A percentile compares a stretch with the other conserved stretches of the same genome.
Conservation (phyloP, 2,113 vertebrate genomes). For the Sceloporus tristichus region DNA sequence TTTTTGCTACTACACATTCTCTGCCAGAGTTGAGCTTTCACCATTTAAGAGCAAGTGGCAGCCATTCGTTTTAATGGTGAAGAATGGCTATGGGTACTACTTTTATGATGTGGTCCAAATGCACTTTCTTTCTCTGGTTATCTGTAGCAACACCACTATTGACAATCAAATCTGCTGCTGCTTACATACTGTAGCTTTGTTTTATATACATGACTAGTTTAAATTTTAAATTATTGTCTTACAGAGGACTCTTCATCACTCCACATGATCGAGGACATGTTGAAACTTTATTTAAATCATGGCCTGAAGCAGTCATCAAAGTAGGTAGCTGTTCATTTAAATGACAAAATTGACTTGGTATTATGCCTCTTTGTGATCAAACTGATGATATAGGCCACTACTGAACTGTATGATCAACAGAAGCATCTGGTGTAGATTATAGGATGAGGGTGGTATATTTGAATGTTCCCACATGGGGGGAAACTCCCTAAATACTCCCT, state of each 20-base stretch:
- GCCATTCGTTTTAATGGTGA: too few relatives aligned
- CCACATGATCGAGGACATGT: constrained; percentile 93
- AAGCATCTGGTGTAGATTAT: not conserved
- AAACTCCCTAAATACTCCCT: not conserved
- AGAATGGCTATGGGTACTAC: too few relatives aligned
- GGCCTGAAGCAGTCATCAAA: constrained; percentile 90
- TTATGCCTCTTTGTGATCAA: not conserved
- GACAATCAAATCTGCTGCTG: not conserved
- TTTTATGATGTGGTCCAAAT: not conserved
- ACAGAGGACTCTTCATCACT: constrained; percentile 94
- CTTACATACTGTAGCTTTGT: not conserved
- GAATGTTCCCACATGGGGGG: not conserved
- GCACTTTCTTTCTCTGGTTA: not conserved
- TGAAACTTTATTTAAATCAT: constrained; percentile 88
- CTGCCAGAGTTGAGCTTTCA: not conserved
- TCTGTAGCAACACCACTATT: too few relatives aligned
- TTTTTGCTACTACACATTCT: not conserved
- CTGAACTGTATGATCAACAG: not conserved
- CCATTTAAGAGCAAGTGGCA: too few relatives aligned
- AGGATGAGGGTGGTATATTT: not conserved
- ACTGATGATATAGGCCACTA: not conserved
- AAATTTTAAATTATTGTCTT: constrained; percentile 41
- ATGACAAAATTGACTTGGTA: constrained; percentile 22
- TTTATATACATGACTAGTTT: not conserved
- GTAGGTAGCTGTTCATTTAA: constrained; percentile 75